Evolutionary conservation across 2,113 vertebrate species (phyloP), one percentile per base, ranked within the genome.

Genomic region (Drymodes brunneopygia): DNA sequence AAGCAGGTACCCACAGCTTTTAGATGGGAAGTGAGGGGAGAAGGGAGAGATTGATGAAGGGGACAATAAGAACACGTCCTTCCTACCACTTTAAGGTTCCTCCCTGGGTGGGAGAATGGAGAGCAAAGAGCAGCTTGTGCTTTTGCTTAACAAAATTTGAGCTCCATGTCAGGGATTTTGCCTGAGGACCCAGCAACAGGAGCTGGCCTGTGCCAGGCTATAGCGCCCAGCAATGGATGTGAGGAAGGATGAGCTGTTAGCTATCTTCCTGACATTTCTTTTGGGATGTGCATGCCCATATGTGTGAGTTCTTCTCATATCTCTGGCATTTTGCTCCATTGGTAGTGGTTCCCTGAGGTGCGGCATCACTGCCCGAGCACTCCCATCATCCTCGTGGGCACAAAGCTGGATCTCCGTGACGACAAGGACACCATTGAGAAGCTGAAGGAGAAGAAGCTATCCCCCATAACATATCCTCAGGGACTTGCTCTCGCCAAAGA

Each of bases 381-480:
- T 1, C 98, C 98, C 23, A 98, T 98, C 69, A 98, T 98, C 84
- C 98, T 98, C 6, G 98, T 98, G 92, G 98, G 98, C 79, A 98
- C 98, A 96, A 98, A 98, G 90, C 85, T 98, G 91, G 98, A 98
- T 92, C 97, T 98, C 85, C 97, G 98, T 23, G 98, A 98, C 7
- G 98, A 98, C 92, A 98, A 98, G 93, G 98, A 98, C 73, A 98
- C 98, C 91, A 98, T 98, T 9, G 98, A 98, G 96, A 98, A 98
- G 92, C 94, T 98, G 93, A 98, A 98, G 95, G 98, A 98, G 91
- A 98, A 98, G 98, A 98, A 98, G 83, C 85, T 98, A 22, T 92
- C 98, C 0, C 98, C 98, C 17, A 98, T 98, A 83, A 98, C 98
- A 0, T 98, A 98, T 70, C 98, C 98, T 2, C 98, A 98, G 79